These are phyloP conservation scores for Suricata suricatta DNA, from an alignment of 2,113 vertebrate species.

Conservation along the genomic window DNA sequence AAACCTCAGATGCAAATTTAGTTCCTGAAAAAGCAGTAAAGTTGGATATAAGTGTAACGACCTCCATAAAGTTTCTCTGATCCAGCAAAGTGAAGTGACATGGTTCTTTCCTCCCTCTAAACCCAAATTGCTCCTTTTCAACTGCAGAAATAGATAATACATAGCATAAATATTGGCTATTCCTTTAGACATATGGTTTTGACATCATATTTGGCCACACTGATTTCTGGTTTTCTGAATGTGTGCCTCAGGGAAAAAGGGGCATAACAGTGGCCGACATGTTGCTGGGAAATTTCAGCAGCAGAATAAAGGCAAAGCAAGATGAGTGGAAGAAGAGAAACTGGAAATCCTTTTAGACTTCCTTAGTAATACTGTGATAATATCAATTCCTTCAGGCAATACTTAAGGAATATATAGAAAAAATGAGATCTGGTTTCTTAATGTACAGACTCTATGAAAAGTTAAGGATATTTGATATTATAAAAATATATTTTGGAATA, in stretches of 20 bases:
- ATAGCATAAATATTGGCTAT: neutral
- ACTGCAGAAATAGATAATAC: neutral
- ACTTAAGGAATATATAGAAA: neutral
- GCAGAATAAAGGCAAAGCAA: neutral
- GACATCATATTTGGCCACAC: neutral
- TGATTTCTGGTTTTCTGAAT: neutral
- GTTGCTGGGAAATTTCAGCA: neutral
- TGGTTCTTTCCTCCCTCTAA: neutral
- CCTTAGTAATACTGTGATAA: neutral
- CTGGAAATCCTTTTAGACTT: neutral
- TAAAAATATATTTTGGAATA: neutral
- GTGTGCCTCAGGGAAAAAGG: neutral
- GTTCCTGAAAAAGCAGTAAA: neutral
- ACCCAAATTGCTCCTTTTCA: neutral
- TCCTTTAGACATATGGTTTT: neutral
- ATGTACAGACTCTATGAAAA: neutral
- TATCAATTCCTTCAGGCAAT: neutral
- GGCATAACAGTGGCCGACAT: neutral
- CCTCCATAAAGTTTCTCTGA: neutral
- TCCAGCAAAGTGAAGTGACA: neutral
- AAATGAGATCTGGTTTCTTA: neutral
- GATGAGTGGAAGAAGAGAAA: neutral
- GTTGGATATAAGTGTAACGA: neutral
- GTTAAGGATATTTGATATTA: neutral
- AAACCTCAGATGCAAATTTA: neutral